These are phyloP conservation scores for Ricordea florida DNA, from an alignment of 92 coral and sea anemone species.

Conservation along the genomic window DNA sequence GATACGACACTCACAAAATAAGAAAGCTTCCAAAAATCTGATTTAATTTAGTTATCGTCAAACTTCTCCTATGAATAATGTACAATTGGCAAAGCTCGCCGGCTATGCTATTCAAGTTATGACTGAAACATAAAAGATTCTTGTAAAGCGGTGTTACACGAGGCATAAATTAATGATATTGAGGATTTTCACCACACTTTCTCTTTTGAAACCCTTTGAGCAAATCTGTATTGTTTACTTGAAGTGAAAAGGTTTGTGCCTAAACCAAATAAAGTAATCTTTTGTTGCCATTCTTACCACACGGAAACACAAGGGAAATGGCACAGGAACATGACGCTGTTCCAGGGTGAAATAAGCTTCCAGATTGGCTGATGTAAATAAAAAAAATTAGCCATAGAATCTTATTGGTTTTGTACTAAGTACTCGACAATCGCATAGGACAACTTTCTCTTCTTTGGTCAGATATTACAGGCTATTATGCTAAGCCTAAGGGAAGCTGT, in stretches of 20 bases:
- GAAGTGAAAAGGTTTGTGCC: neutral
- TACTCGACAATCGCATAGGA: slow-evolving; percentile 7
- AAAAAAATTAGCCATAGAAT: neutral
- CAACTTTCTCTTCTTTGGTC: neutral
- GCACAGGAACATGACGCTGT: slow-evolving; percentile 10
- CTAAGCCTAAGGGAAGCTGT: slow-evolving; percentile 12
- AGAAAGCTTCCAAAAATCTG: too few species aligned
- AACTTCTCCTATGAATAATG: too few species aligned
- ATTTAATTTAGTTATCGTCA: too few species aligned
- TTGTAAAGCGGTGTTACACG: too few species aligned
- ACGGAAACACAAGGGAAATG: slow-evolving; percentile 33
- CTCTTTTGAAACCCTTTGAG: too few species aligned
- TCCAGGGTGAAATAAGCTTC: neutral
- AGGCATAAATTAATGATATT: too few species aligned
- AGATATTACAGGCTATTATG: neutral
- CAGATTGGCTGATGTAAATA: slow-evolving; percentile 20
- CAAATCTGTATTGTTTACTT: too few species aligned
- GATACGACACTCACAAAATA: too few species aligned
- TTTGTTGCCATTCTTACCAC: slow-evolving; percentile 2
- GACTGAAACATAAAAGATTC: too few species aligned
- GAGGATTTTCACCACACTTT: too few species aligned
- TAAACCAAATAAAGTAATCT: neutral
- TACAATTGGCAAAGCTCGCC: too few species aligned
- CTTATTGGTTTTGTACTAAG: slow-evolving; percentile 31
- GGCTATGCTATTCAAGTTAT: too few species aligned